These are phyloP conservation scores for Petrolisthes manimaculis DNA, from an alignment of 2,888 invertebrate species.

Conservation along the genomic window DNA sequence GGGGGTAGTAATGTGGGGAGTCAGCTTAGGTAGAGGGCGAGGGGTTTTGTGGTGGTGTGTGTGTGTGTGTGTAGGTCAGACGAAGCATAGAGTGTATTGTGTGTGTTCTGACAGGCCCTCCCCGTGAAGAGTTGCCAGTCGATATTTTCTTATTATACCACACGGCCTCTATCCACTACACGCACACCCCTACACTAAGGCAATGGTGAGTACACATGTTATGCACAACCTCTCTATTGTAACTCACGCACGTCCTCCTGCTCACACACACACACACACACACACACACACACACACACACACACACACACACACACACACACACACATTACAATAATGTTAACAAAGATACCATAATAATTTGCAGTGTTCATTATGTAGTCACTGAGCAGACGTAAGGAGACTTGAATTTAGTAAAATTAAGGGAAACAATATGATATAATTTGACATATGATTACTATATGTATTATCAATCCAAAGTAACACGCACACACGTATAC, in stretches of 20 bases:
- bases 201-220: background rate
- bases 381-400: no score
- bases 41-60: background rate
- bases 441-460: no score
- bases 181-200: no score
- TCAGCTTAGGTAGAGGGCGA: background rate
- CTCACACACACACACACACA: background rate
- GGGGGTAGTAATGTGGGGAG: background rate
- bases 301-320: background rate
- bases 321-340: background rate
- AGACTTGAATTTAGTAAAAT: no score
- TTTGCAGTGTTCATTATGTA: no score
- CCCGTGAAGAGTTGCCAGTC: no score
- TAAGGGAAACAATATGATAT: no score
- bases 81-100: background rate
- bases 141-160: no score
- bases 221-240: background rate
- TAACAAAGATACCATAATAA: no score
- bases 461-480: no score
- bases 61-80: conserved; percentile 4
- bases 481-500: no score
- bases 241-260: background rate
- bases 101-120: background rate
- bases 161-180: no score
- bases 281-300: conserved; percentile 9